These are phyloP conservation scores for Squalus acanthias DNA, from an alignment of 2,797 vertebrate species.

Conservation along the genomic window DNA sequence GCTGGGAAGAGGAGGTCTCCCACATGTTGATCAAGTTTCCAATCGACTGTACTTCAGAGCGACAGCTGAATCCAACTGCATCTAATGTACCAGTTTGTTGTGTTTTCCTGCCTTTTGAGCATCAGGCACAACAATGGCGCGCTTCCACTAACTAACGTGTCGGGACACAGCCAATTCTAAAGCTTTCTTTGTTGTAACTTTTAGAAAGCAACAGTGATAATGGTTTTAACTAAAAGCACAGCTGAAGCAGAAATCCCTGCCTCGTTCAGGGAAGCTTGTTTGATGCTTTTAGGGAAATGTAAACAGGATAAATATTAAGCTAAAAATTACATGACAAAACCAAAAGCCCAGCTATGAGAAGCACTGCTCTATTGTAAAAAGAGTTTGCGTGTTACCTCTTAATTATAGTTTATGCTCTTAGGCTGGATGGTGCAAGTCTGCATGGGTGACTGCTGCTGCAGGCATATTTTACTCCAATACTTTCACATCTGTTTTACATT, in stretches of 20 bases:
- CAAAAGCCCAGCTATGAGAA: background rate
- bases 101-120: background rate
- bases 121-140: background rate
- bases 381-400: background rate
- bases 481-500: conserved; percentile 30
- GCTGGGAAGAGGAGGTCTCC: background rate
- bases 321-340: background rate
- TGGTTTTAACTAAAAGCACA: background rate
- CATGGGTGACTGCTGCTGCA: background rate
- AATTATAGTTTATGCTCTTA: background rate
- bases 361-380: background rate
- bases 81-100: background rate
- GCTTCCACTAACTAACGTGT: background rate
- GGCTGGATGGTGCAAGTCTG: background rate
- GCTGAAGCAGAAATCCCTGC: background rate
- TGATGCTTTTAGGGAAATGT: background rate
- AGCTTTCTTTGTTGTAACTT: background rate
- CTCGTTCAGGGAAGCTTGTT: background rate
- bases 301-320: background rate
- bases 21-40: conserved; percentile 2
- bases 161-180: no score
- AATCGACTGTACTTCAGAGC: background rate
- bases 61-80: background rate
- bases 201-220: background rate
- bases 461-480: background rate